phyloP scores from a whole-genome alignment of 2,888 invertebrate species.

The Chelonus formosanus region DNA sequence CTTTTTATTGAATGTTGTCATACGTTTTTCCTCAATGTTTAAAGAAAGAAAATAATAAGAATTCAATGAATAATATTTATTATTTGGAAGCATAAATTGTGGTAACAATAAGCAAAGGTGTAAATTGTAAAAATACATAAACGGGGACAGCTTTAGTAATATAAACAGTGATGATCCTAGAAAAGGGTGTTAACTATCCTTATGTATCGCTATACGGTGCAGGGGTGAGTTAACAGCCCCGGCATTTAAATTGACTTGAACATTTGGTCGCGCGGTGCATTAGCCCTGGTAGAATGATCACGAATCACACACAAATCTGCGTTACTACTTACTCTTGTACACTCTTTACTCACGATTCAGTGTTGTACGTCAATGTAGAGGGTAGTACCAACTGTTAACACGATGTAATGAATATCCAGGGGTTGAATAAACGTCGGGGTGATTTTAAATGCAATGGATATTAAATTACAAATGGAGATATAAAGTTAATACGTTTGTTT shows the following conservation, averaged over 20 bases:
- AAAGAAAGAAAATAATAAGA: too few relatives aligned
- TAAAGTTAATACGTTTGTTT: not conserved
- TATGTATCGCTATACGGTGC: not conserved
- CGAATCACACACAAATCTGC: constrained; percentile 16
- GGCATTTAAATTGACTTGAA: constrained; percentile 59
- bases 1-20: too few relatives aligned
- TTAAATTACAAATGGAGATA: constrained; percentile 28
- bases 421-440: not conserved
- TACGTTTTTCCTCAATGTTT: too few relatives aligned
- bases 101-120: not conserved
- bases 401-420: constrained; percentile 28
- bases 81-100: too few relatives aligned
- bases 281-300: constrained; percentile 59
- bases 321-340: not conserved
- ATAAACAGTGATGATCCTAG: constrained; percentile 14
- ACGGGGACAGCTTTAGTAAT: not conserved
- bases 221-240: constrained; percentile 51
- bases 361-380: not conserved
- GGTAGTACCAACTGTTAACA: constrained; percentile 31
- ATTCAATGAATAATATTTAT: too few relatives aligned
- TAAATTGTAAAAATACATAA: not conserved
- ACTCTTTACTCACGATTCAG: not conserved
- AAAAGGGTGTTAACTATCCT: constrained; percentile 52
- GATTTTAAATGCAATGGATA: constrained; percentile 7
- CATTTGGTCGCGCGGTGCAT: constrained; percentile 60